Conservation (phyloP, 2,888 invertebrate genomes). For the Dolomedes plantarius region DNA sequence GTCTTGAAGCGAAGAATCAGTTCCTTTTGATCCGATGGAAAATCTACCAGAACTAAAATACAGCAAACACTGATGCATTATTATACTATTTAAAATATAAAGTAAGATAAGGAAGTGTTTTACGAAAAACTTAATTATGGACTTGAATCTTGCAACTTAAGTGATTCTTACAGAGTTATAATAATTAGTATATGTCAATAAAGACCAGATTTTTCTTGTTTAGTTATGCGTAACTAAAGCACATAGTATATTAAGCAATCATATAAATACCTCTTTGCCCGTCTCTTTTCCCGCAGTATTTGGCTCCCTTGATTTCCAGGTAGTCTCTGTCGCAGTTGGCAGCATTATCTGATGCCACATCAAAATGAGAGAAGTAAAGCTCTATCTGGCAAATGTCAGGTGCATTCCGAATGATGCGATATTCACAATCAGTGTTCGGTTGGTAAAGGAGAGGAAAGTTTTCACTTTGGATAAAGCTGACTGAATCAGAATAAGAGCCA, state of each 20-base stretch:
- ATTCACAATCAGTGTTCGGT: conserved; percentile 73
- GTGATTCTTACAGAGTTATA: too few species aligned
- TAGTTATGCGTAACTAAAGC: too few species aligned
- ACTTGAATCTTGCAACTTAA: too few species aligned
- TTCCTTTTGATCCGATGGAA: conserved; percentile 62
- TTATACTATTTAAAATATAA: too few species aligned
- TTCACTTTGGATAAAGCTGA: conserved; percentile 61
- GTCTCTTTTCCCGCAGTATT: conserved; percentile 72
- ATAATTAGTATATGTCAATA: too few species aligned
- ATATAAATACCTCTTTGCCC: conserved; percentile 73
- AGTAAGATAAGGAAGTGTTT: too few species aligned
- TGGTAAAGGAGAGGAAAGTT: conserved; percentile 73
- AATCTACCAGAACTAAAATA: conserved; percentile 65
- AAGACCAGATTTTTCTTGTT: too few species aligned
- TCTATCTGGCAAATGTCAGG: conserved; percentile 72
- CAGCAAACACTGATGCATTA: background rate
- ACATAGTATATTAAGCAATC: too few species aligned
- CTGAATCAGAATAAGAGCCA: conserved; percentile 46
- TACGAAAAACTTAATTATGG: too few species aligned
- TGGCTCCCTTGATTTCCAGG: conserved; percentile 72
- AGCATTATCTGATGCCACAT: conserved; percentile 69
- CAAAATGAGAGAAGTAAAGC: conserved; percentile 73
- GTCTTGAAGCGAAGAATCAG: conserved; percentile 68
- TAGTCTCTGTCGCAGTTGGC: conserved; percentile 72
- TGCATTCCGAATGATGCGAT: conserved; percentile 64